Base-by-base conservation (phyloP, 2,888 invertebrate species). In the Desoria tigrina region DNA sequence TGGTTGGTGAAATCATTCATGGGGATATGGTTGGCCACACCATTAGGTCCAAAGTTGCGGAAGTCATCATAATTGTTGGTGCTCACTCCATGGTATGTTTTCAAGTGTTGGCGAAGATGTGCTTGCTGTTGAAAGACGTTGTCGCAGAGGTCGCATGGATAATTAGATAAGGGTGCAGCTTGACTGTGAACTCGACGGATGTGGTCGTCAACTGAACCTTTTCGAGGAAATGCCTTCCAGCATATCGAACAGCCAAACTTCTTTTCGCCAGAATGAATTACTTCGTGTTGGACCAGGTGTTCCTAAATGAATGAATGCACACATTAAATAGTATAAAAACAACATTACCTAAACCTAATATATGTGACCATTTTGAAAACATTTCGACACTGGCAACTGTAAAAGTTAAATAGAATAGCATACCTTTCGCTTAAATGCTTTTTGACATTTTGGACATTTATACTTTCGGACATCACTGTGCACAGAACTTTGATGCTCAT, bases 391-490 rank as follows among this genome's bases (percentile, higher is more conserved):
- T 21, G 23, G 4, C 32, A 32, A 32, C 4, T 32, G 32, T 32
- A 32, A 53, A 23, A 53, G 9, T 7, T 53, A 6, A 53, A 27
- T 16, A 14, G n/a, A 6, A 26, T 16, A n/a, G n/a, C 50, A 11
- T 66, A 64, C 68, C 65, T 68, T 68, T 16, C 68, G 68, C 28
- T 75, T 75, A 45, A 75, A 75, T n/a, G 69, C 68, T 57, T 75
- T 75, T 51, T 70, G 72, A 51, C 75, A 75, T 9, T 62, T 63
- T 37, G 67, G 63, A 56, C 75, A 74, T 50, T 73, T 73, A 60
- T 68, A 73, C 26, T 68, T 66, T 26, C 74, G 53, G 16, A 74
- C 57, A 55, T 74, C 73, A 1, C 64, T 55, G 49, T 75, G 75
- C 11, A 61, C 63, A 26, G 65, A 68, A 11, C 71, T 63, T 37